phyloP scores from a whole-genome alignment of 2,888 invertebrate genomes.

The Agrotis puta region DNA sequence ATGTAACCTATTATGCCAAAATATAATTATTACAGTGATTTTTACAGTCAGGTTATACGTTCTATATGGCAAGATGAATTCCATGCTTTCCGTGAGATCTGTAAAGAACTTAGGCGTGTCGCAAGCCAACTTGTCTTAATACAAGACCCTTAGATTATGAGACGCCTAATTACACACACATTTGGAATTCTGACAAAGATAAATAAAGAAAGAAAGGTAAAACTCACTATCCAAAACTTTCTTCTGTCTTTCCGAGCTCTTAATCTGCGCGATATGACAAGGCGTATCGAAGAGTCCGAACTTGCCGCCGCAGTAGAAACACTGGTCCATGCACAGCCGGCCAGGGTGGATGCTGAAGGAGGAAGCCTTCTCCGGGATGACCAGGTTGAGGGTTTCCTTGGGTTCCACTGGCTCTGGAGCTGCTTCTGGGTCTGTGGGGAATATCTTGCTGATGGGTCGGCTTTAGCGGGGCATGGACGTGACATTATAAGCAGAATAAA shows the following conservation, averaged over 20 bases:
- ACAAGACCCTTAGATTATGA: too few species aligned
- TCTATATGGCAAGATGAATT: too few species aligned
- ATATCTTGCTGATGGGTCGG: conserved; percentile 35
- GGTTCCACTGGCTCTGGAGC: conserved; percentile 83
- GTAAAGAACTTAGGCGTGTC: neutral
- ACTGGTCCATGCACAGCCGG: conserved; percentile 95
- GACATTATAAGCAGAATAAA: too few species aligned
- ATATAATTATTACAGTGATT: too few species aligned
- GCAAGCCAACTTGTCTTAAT: too few species aligned
- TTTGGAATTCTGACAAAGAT: neutral
- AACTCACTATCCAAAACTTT: conserved; percentile 94
- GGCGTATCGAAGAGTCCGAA: conserved; percentile 96
- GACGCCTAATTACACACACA: neutral
- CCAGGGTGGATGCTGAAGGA: conserved; percentile 97
- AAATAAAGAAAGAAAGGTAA: neutral
- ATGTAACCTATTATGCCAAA: too few species aligned
- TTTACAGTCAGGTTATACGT: too few species aligned
- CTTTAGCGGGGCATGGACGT: neutral
- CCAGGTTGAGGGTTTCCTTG: conserved; percentile 92
- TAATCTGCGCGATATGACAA: conserved; percentile 96
- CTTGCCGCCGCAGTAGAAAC: conserved; percentile 96
- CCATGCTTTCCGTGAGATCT: too few species aligned
- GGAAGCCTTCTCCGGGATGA: conserved; percentile 96
- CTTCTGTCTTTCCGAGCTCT: conserved; percentile 95
- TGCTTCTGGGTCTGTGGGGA: conserved; percentile 77